Conservation (phyloP, 1,140 invertebrate genomes). For the Anastrepha obliqua region DNA sequence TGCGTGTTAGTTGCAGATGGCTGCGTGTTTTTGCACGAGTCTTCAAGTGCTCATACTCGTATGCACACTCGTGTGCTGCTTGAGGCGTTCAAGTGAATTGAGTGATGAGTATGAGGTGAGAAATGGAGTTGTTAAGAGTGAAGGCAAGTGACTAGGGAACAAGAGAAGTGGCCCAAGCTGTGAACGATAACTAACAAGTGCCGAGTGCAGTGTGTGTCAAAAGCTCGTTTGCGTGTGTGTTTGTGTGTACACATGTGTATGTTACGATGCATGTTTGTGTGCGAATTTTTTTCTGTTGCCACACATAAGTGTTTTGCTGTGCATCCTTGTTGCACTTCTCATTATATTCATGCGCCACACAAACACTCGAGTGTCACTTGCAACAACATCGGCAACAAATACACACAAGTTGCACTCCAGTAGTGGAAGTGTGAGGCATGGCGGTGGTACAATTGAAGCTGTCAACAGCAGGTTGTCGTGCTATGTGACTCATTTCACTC, state of each 20-base stretch:
- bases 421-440: background rate
- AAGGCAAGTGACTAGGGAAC: background rate
- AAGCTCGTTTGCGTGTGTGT: too few species aligned
- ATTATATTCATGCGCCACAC: slow-evolving; percentile 2
- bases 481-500: background rate
- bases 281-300: background rate
- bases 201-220: too few species aligned
- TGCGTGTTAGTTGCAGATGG: background rate
- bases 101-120: background rate
- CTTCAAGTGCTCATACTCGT: background rate
- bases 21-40: background rate
- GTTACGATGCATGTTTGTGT: background rate
- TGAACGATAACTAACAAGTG: too few species aligned
- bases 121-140: background rate
- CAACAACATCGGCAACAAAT: background rate
- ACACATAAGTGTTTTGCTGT: background rate
- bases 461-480: background rate
- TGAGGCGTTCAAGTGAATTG: background rate
- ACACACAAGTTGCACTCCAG: background rate
- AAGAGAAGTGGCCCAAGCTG: too few species aligned
- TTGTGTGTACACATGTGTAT: too few species aligned
- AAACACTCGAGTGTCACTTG: slow-evolving; percentile 8
- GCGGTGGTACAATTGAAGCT: background rate
- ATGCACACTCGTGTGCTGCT: background rate
- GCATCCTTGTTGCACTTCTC: background rate